Evolutionary conservation across 2,113 vertebrate genomes (phyloP).

Genomic region (Chinchilla lanigera): DNA sequence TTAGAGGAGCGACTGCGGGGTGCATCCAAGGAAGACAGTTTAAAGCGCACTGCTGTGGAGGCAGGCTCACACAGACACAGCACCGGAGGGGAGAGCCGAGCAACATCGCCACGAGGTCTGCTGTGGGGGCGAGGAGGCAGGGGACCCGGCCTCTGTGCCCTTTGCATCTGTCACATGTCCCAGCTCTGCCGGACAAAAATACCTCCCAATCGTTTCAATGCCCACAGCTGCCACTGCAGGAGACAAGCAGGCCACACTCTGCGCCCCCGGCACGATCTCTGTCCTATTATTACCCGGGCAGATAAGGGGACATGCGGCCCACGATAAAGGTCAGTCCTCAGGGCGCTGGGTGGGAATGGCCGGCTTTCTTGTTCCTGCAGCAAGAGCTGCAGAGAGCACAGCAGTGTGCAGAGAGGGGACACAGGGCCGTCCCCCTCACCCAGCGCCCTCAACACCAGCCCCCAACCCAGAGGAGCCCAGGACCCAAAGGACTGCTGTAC

Average conservation of each 20-base stretch:
- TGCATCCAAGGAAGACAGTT: rapidly evolving
- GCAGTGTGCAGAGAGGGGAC: not conserved
- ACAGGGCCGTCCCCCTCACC: not conserved
- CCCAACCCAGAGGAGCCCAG: not conserved
- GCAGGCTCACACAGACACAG: not conserved
- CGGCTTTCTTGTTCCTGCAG: not conserved
- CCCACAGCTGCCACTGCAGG: not conserved
- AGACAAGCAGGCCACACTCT: conserved; percentile 43
- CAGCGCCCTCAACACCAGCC: not conserved
- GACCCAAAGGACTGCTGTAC: not conserved
- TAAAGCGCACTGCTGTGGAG: rapidly evolving
- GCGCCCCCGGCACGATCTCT: not conserved
- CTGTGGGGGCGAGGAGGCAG: too few relatives aligned
- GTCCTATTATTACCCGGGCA: conserved; percentile 64
- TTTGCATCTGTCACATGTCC: not conserved
- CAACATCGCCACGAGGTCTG: too few relatives aligned
- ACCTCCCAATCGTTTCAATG: not conserved
- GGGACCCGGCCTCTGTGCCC: not conserved
- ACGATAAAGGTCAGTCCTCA: conserved; percentile 29
- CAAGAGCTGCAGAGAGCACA: not conserved
- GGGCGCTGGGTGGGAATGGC: not conserved
- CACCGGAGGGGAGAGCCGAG: not conserved
- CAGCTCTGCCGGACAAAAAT: not conserved
- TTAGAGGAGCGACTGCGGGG: rapidly evolving
- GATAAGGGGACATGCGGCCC: not conserved